phyloP scores from a whole-genome alignment of 2,888 invertebrate genomes.

The Lumbricus terrestris region DNA sequence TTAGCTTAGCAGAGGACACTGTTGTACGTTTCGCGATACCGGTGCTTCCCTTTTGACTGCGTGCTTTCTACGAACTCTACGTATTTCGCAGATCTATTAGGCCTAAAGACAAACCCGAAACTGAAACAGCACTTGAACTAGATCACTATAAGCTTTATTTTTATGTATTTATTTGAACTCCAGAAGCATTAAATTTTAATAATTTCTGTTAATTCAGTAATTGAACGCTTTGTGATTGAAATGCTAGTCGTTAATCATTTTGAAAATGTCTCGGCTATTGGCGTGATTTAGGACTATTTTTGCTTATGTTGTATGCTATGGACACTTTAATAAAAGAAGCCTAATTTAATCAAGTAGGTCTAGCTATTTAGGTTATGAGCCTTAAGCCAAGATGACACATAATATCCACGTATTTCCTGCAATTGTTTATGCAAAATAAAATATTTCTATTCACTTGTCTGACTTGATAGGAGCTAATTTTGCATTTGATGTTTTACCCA shows the following conservation, averaged over 20 bases:
- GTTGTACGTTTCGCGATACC: neutral
- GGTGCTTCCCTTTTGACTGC: neutral
- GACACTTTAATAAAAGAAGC: no score
- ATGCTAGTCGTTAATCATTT: neutral
- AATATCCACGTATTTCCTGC: neutral
- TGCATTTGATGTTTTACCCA: no score
- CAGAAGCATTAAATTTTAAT: neutral
- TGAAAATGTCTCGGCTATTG: neutral
- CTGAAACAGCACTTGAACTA: neutral
- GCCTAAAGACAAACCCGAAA: neutral
- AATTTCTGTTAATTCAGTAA: neutral
- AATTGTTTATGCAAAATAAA: neutral
- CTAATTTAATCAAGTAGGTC: no score
- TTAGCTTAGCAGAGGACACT: neutral
- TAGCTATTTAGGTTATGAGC: no score
- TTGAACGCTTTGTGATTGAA: neutral
- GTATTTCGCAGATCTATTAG: neutral
- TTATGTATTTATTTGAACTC: neutral
- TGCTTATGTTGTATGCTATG: no score
- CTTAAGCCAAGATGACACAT: neutral
- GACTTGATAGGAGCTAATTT: neutral
- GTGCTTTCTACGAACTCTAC: neutral
- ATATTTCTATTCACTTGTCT: neutral
- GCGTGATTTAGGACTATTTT: no score
- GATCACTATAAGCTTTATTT: neutral